Evolutionary conservation across 2,888 invertebrate species (phyloP), one percentile per base, ranked within the genome.

Genomic region (Villa cingulata): DNA sequence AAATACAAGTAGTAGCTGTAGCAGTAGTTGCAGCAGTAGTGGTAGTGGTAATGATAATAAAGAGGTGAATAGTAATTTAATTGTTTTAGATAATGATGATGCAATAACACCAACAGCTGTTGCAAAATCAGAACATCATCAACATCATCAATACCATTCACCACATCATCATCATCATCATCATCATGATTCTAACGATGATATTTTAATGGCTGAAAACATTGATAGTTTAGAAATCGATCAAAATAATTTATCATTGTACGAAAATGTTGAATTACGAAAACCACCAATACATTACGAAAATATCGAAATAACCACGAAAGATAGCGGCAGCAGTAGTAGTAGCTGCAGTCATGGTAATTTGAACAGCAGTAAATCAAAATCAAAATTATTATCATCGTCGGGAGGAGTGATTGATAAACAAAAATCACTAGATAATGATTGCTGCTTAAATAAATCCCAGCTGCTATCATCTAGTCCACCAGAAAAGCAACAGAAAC

Each of bases 231-330:
- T 59, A 38, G 62, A 61, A 43, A 54, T 55, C 41, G 58, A 61
- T 46, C 58, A 60, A 43, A 58, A 60, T 42, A 61, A 62, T 40
- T 57, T 63, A 39, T 55, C 68, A 29, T 57, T 70, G 1, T 69
- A 70, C 48, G 70, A 70, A 53, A 70, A 70, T 52, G 63, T 70
- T n/a, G 64, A 69, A 48, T 40, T 68, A 27, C 60, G 64, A 7
- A 66, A 65, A 50, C 66, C 66, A 10, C 56, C 61, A 54, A 62
- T 61, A 40, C 57, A 66, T 37, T 65, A 70, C 52, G 66, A 67
- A 55, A 66, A 66, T 59, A 54, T 68, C 49, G 57, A 62, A 49
- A 62, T 66, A 41, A 65, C 59, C 49, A 56, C 62, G 37, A 64
- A 51, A 45, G 48, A 48, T 46, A 12, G 43, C 23, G 9, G 9